phyloP scores from a whole-genome alignment of 2,888 invertebrate genomes.

The Brachyptera risi region DNA sequence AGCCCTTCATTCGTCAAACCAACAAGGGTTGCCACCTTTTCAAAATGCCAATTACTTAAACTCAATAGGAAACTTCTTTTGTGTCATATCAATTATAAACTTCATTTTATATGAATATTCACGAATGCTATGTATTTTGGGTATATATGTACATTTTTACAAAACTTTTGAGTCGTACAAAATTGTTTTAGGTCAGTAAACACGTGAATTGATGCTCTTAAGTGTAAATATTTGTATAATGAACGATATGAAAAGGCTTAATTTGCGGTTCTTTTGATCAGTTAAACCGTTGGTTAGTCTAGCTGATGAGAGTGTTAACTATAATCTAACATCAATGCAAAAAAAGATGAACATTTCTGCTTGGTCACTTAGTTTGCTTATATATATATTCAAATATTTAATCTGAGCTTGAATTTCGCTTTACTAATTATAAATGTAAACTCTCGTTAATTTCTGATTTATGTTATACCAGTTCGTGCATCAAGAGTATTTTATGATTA shows the following conservation, averaged over 20 bases:
- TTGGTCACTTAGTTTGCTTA: no score
- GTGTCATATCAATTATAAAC: slow-evolving; percentile 7
- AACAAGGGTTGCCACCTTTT: slow-evolving; percentile 51
- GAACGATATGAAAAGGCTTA: slow-evolving; percentile 2
- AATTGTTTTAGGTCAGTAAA: slow-evolving; percentile 13
- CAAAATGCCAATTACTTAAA: slow-evolving; percentile 53
- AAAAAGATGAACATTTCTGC: no score
- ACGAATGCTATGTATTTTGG: background rate
- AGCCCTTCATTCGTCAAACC: slow-evolving; percentile 23
- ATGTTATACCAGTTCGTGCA: no score
- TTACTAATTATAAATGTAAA: no score
- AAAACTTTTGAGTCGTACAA: background rate
- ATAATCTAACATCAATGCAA: no score
- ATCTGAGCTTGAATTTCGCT: no score
- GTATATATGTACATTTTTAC: background rate
- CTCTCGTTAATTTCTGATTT: no score
- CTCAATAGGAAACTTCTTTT: slow-evolving; percentile 16
- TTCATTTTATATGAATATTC: slow-evolving; percentile 13
- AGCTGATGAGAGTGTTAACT: background rate
- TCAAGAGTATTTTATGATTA: no score
- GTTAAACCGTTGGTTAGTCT: background rate
- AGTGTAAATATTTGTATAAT: background rate
- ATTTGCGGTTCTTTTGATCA: slow-evolving; percentile 4
- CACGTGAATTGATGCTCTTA: background rate
- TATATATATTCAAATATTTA: no score